Percentiles rank a stretch among this genome's conserved stretches.
Conservation (phyloP, 1,140 invertebrate genomes). For the Eriocheir sinensis region DNA sequence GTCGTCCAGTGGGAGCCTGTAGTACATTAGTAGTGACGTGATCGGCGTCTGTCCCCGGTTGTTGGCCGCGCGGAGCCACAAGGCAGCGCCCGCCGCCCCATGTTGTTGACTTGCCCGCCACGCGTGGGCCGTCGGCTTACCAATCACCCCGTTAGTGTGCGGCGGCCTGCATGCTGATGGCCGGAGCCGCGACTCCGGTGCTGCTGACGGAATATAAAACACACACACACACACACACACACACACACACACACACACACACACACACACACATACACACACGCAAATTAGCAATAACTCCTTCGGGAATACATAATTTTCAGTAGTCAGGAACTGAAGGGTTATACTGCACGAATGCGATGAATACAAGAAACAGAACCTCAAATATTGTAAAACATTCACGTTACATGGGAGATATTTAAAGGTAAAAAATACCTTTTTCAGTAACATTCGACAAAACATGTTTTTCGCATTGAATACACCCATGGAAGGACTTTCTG, state of each 20-base stretch:
- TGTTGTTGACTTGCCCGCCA: background rate
- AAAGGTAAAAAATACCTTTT: no score
- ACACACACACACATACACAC: background rate
- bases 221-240: background rate
- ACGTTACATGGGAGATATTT: no score
- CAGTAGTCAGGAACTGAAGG: no score
- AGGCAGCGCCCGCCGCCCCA: background rate
- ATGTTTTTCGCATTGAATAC: no score
- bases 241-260: constrained; percentile 22
- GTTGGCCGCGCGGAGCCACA: background rate
- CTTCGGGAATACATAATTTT: no score
- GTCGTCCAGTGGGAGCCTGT: no score
- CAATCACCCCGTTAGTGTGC: background rate
- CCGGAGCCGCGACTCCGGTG: background rate
- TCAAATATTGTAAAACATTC: no score
- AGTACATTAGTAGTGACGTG: no score
- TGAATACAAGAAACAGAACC: background rate
- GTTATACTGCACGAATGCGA: background rate
- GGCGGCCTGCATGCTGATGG: background rate
- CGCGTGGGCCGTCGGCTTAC: background rate
- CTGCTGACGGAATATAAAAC: background rate
- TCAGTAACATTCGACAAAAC: no score
- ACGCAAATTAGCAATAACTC: no score
- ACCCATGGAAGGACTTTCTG: no score
- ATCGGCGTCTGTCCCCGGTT: no score